Percentiles rank a stretch among this genome's conserved stretches.
These are phyloP conservation scores for Mnemiopsis leidyi DNA, from an alignment of 37 sponge, comb jelly and placozoan species.

Conservation along the genomic window DNA sequence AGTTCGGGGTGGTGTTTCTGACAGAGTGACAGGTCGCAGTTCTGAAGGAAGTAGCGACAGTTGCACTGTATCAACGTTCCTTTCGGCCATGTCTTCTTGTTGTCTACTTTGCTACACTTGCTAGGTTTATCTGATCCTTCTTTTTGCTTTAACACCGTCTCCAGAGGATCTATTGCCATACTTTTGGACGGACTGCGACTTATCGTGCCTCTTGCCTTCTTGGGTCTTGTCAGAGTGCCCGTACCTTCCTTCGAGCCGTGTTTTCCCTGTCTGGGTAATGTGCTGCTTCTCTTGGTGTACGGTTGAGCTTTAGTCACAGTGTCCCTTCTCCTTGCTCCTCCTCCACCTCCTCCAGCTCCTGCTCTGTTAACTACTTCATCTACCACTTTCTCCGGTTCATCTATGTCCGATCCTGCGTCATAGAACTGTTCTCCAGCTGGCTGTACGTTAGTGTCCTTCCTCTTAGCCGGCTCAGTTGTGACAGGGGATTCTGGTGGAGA, in stretches of 20 bases:
- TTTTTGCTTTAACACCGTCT: neutral
- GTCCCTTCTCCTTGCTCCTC: neutral
- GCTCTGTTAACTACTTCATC: neutral
- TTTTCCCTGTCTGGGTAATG: neutral
- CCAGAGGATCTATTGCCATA: neutral
- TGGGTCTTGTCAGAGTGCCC: neutral
- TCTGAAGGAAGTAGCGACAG: neutral
- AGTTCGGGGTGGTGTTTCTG: neutral
- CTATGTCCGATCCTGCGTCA: neutral
- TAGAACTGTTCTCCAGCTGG: neutral
- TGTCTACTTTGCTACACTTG: neutral
- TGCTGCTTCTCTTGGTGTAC: neutral
- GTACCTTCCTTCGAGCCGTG: neutral
- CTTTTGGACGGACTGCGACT: neutral
- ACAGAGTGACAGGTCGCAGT: neutral
- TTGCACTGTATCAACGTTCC: neutral
- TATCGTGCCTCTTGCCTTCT: neutral
- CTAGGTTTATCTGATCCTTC: neutral
- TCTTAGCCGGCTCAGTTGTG: neutral
- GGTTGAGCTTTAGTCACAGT: neutral
- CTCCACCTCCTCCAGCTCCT: neutral
- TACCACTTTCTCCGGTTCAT: neutral
- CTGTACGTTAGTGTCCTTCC: neutral
- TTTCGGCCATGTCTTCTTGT: neutral
- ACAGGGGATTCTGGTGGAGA: neutral